These are phyloP conservation scores for Pelvicachromis taeniatus DNA, from an alignment of 2,113 vertebrate species.

Conservation along the genomic window DNA sequence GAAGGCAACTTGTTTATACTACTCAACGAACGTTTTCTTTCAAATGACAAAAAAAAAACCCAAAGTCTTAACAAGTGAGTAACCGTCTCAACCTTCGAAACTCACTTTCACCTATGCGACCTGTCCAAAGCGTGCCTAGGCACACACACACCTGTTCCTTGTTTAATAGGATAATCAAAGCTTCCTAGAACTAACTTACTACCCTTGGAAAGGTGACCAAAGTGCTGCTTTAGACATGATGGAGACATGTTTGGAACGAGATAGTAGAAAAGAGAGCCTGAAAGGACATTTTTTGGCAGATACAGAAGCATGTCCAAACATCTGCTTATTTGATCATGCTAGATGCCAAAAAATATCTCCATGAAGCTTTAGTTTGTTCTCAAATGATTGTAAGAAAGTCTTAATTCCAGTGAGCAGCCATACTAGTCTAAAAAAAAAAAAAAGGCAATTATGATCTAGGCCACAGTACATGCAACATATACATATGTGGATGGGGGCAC, in stretches of 20 bases:
- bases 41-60: background rate
- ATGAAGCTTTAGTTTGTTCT: background rate
- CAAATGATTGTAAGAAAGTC: background rate
- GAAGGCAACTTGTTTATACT: background rate
- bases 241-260: background rate
- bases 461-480: background rate
- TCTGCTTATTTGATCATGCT: background rate
- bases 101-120: background rate
- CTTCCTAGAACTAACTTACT: background rate
- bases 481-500: accelerated
- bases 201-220: background rate
- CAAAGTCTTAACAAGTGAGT: background rate
- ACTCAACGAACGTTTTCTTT: background rate
- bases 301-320: background rate
- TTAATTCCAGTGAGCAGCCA: background rate
- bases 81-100: background rate
- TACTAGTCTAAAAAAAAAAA: accelerated
- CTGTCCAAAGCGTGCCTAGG: background rate
- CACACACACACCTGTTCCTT: background rate
- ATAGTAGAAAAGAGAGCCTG: background rate
- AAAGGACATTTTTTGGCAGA: background rate
- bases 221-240: background rate
- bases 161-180: background rate
- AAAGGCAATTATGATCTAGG: background rate
- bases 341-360: background rate